Evolutionary conservation across 1,140 invertebrate genomes (phyloP).

Genomic region (Odontomachus brunneus): DNA sequence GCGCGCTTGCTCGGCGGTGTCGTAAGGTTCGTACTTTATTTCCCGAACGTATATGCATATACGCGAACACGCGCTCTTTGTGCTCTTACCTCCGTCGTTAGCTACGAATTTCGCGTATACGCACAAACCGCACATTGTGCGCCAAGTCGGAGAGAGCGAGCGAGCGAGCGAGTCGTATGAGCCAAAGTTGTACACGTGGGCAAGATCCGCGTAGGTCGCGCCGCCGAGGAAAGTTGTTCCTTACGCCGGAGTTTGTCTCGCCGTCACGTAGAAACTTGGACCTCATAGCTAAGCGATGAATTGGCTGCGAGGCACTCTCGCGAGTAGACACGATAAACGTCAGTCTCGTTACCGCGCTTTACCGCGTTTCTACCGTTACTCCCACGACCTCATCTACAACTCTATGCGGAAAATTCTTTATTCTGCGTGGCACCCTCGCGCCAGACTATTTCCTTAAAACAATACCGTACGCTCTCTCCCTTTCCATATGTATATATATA

Average conservation of each 20-base stretch:
- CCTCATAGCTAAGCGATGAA: constrained; percentile 37
- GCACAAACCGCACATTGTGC: background rate
- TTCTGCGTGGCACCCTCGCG: background rate
- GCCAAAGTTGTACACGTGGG: constrained; percentile 46
- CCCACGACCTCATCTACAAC: constrained; percentile 36
- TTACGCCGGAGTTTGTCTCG: constrained; percentile 42
- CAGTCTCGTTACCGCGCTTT: constrained; percentile 28
- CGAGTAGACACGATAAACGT: constrained; percentile 46
- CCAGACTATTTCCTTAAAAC: constrained; percentile 6
- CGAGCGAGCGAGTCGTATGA: background rate
- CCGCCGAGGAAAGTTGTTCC: constrained; percentile 67
- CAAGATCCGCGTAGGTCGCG: constrained; percentile 60
- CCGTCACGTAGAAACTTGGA: constrained; percentile 42
- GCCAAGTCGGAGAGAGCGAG: background rate
- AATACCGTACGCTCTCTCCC: constrained; percentile 8
- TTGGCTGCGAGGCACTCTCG: constrained; percentile 29
- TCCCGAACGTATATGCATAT: background rate
- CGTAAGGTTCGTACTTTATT: constrained; percentile 32
- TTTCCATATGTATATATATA: too few relatives aligned
- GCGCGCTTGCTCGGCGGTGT: background rate
- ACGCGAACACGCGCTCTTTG: constrained; percentile 8
- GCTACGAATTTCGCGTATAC: constrained; percentile 19
- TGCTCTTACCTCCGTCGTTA: constrained; percentile 27
- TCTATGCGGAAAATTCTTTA: constrained; percentile 15
- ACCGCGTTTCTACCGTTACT: constrained; percentile 30